Evolutionary conservation across 2,888 invertebrate genomes (phyloP).

Genomic region (Zele albiditarsus): DNA sequence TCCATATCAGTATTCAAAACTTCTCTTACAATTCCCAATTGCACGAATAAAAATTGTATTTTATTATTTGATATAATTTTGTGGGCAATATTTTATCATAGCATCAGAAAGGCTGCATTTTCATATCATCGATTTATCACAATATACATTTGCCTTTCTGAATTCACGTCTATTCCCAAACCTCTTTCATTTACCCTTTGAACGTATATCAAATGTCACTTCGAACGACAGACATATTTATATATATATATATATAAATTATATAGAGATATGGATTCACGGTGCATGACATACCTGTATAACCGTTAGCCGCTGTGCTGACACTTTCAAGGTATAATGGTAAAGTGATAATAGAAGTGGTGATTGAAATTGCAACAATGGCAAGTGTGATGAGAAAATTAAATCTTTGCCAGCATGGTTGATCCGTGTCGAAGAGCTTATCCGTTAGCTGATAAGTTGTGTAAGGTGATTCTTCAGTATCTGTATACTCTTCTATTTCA

Average conservation of each 20-base stretch:
- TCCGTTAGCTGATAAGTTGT: conserved; percentile 63
- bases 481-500: conserved; percentile 68
- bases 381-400: conserved; percentile 73
- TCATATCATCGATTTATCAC: background rate
- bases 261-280: conserved; percentile 9
- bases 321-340: conserved; percentile 74
- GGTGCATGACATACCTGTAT: conserved; percentile 59
- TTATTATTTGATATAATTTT: too few relatives aligned
- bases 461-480: conserved; percentile 67
- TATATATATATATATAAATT: conserved; percentile 8
- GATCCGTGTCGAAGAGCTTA: conserved; percentile 67
- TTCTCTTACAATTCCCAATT: background rate
- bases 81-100: background rate
- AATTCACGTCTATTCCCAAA: background rate
- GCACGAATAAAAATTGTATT: background rate
- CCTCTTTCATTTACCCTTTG: background rate
- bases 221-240: background rate
- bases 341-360: conserved; percentile 74
- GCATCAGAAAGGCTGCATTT: background rate
- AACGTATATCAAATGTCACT: background rate
- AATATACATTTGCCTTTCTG: background rate
- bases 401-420: conserved; percentile 69
- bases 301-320: conserved; percentile 67
- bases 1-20: too few relatives aligned
- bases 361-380: conserved; percentile 73